Evolutionary conservation across 2,797 vertebrate species (phyloP).

Genomic region (Synaphobranchus kaupii): DNA sequence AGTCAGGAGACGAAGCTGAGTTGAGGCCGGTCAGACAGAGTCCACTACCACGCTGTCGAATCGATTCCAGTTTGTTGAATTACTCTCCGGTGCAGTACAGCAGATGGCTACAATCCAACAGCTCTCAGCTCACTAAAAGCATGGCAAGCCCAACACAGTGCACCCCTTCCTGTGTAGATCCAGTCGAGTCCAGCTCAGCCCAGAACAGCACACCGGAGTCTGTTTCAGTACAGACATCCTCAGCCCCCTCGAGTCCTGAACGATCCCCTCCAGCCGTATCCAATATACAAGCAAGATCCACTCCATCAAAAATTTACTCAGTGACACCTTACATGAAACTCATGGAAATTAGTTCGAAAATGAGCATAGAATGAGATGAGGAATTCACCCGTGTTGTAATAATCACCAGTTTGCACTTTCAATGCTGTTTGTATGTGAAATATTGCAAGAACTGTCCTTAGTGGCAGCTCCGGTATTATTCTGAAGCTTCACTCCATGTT

Average conservation of each 20-base stretch:
- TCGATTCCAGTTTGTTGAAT: conserved; percentile 70
- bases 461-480: not conserved
- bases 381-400: not conserved
- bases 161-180: conserved; percentile 34
- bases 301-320: conserved; percentile 61
- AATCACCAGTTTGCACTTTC: not conserved
- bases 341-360: conserved; percentile 79
- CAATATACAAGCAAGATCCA: conserved; percentile 50
- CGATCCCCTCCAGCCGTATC: conserved; percentile 33
- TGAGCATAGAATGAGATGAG: conserved; percentile 58
- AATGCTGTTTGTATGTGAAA: not conserved
- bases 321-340: conserved; percentile 84
- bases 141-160: conserved; percentile 29
- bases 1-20: conserved; percentile 43
- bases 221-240: conserved; percentile 40
- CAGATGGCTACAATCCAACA: conserved; percentile 55
- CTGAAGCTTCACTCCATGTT: not conserved
- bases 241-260: conserved; percentile 33
- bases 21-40: conserved; percentile 45
- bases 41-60: conserved; percentile 58
- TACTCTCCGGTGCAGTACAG: conserved; percentile 74
- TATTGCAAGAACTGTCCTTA: not conserved
- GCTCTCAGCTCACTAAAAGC: conserved; percentile 16
- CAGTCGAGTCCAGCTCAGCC: conserved; percentile 51
- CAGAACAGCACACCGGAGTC: conserved; percentile 46